Evolutionary conservation across 2,888 invertebrate species (phyloP).

Genomic region (Stenodera caucasica): DNA sequence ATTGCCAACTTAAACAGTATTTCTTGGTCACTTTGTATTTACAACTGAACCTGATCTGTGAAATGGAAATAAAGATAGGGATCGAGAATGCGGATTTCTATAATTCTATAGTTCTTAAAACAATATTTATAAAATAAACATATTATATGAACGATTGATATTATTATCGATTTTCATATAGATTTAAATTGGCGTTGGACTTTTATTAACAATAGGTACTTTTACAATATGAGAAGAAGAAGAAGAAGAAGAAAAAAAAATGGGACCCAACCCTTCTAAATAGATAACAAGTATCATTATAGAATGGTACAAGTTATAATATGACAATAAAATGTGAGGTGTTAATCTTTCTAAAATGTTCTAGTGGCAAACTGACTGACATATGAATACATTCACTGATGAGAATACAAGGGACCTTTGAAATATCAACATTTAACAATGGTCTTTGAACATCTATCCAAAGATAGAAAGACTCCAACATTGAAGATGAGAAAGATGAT

Average conservation of each 20-base stretch:
- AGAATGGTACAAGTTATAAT: conserved; percentile 40
- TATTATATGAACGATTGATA: conserved; percentile 14
- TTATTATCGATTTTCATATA: conserved; percentile 5
- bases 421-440: conserved; percentile 47
- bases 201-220: conserved; percentile 14
- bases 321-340: conserved; percentile 48
- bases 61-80: no score
- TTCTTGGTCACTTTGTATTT: no score
- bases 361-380: conserved; percentile 53
- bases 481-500: conserved; percentile 39
- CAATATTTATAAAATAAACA: conserved; percentile 26
- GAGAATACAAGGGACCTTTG: conserved; percentile 48
- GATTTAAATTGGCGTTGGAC: conserved; percentile 23
- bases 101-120: no score
- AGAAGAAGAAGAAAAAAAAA: conserved; percentile 29
- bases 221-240: neutral
- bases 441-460: conserved; percentile 40
- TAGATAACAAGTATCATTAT: conserved; percentile 49
- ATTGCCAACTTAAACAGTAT: no score
- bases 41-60: no score
- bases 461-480: conserved; percentile 38
- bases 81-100: no score
- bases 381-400: conserved; percentile 48
- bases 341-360: conserved; percentile 53
- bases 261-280: conserved; percentile 42